Base-by-base conservation (phyloP, 2,113 vertebrate species). In the Stomatorhinus ivindoensis region DNA sequence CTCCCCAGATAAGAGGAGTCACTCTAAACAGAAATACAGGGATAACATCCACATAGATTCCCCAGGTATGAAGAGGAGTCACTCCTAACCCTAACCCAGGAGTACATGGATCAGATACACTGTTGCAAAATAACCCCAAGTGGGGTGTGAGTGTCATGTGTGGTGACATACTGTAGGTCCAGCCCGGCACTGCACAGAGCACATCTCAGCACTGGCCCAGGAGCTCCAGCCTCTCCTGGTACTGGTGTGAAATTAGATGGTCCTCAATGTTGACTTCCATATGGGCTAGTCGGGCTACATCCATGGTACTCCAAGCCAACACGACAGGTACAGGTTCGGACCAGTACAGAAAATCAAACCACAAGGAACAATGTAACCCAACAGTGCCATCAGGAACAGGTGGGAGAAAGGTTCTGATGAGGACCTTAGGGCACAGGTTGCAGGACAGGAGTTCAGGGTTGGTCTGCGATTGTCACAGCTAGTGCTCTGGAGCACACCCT, bases 71-170 rank as follows among this genome's bases (percentile, higher is more conserved):
- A 51, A 53, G 42, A 46, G 82, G 65, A 0, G 76, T 39, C 86
- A 76, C 76, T 89, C 91, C 88, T 89, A 89, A 89, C 91, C 55
- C 86, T 61, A 90, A 89, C 76, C 69, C 92, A 92, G 90, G 90
- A 92, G 88, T 89, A 50, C 83, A 19, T 87, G 65, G 87, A 89
- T 24, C 35, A n/a, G 61, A 65, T 31, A 35, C 15, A 0, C 35
- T 76, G 35, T 39, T 35, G 73, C 73, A 76, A 5, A 39, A 76
- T 76, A 19, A 17, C 69, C 31, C 31, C 69, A 31, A 2, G 35
- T 76, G 69, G 31, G 31, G 13, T 76, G 69, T 11, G 15, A 19
- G 39, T 76, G 35, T 39, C 69, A 76, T 39, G 13, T 35, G 35
- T 76, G 35, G 35, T 76, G 69, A 39, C 69, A 76, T 39, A n/a